Base-by-base conservation (phyloP, 2,797 vertebrate genomes). In the Siniperca obscura region DNA sequence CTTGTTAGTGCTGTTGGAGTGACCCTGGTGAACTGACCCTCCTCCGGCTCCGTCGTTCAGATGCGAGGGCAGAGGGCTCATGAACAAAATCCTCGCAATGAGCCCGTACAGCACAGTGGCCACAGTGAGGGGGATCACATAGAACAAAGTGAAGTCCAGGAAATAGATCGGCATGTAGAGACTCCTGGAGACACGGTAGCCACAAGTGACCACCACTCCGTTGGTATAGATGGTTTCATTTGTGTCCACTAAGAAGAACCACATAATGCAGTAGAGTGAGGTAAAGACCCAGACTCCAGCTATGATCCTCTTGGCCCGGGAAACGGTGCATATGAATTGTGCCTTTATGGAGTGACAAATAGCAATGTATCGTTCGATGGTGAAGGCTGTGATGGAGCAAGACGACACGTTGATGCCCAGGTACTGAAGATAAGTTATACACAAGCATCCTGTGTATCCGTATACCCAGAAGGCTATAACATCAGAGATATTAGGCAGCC, bases 141-240 rank as follows among this genome's bases (percentile, higher is more conserved):
- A 97, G 92, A 98, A 97, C 82, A 97, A 84, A 0, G 95, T 94
- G 17, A 98, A 98, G 93, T 97, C 97, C 92, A 97, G 94, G 77
- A 98, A 98, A 74, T 97, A 97, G 86, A 98, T 95, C 0, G 97
- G 97, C 96, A 97, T 95, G 87, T 97, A 98, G 79, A 97, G 96
- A 83, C 93, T 96, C 76, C 97, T 94, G 48, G 97, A 97, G 75
- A 97, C 95, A 0, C 96, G 95, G 89, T 97, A 97, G 87, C 96
- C 96, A 6, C 97, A 97, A 25, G 86, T 96, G 82, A 97, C 96
- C 67, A 96, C 95, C 19, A 95, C 93, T 3, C 97, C 96, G 0
- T 97, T 95, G 4, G 88, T 84, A 25, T 96, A 97, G 82, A 91
- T 90, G 6, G 94, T 95, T 83, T 97, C 95, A 4, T 95, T 90